These are phyloP conservation scores for Epinephelus awoara DNA, from an alignment of 2,797 vertebrate genomes.

Conservation along the genomic window DNA sequence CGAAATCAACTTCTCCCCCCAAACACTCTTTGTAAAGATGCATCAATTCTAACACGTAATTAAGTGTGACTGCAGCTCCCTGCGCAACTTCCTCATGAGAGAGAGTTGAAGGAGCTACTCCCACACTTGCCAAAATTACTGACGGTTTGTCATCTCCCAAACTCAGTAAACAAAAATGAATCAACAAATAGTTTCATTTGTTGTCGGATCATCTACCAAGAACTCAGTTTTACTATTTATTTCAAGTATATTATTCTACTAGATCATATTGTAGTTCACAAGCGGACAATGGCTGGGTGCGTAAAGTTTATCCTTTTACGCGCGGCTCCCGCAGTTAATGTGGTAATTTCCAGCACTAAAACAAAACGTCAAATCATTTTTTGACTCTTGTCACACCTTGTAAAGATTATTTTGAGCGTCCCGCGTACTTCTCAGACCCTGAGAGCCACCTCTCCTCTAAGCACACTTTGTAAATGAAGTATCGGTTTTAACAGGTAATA, in stretches of 20 bases:
- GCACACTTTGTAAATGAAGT: constrained; percentile 31
- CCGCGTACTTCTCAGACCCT: constrained; percentile 39
- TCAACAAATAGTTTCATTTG: background rate
- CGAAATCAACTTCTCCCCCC: background rate
- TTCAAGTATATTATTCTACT: background rate
- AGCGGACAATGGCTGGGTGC: background rate
- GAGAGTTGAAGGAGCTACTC: background rate
- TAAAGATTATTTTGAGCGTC: too few relatives aligned
- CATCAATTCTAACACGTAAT: constrained; percentile 64
- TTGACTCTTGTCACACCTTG: background rate
- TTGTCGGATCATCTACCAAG: background rate
- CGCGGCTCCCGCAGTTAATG: background rate
- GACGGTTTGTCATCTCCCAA: background rate
- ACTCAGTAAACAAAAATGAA: background rate
- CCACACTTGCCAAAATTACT: constrained; percentile 8
- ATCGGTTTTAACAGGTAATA: constrained; percentile 62
- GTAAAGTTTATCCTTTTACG: background rate
- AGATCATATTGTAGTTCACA: background rate
- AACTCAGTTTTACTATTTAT: background rate
- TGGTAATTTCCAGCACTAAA: background rate
- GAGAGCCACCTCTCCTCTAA: constrained; percentile 9
- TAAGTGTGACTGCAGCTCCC: constrained; percentile 28
- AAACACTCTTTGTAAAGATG: constrained; percentile 25
- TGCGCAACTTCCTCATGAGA: constrained; percentile 43
- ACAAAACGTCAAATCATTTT: background rate